phyloP scores from a whole-genome alignment of 2,888 invertebrate species.

The Ormyrus rosae region DNA sequence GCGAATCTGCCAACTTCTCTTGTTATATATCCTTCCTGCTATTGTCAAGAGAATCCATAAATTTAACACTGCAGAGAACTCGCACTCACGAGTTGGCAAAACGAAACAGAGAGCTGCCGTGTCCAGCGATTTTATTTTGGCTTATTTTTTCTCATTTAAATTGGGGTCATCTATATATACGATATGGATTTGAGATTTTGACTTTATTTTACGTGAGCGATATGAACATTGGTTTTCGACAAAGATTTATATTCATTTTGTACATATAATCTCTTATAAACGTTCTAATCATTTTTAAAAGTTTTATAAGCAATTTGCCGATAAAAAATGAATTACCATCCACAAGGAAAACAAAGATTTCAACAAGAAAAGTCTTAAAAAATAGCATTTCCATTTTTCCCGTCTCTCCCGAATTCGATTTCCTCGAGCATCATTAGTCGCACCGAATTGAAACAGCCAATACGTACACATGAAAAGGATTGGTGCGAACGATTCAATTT shows the following conservation, averaged over 20 bases:
- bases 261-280: neutral
- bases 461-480: too few relatives aligned
- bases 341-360: neutral
- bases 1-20: constrained; percentile 30
- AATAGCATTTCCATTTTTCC: neutral
- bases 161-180: neutral
- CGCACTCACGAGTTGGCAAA: constrained; percentile 6
- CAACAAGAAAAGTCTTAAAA: neutral
- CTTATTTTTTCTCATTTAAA: neutral
- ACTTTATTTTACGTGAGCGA: neutral
- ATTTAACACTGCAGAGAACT: constrained; percentile 27
- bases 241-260: neutral
- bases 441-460: too few relatives aligned
- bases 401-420: too few relatives aligned
- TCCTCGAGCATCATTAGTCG: too few relatives aligned
- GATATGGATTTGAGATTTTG: neutral
- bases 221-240: neutral
- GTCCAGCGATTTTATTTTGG: neutral
- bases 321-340: neutral
- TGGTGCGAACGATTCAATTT: too few relatives aligned
- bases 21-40: constrained; percentile 1
- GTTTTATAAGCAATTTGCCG: neutral
- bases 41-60: constrained; percentile 43
- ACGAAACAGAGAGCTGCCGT: neutral
- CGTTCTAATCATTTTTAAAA: neutral